Conservation (phyloP, 2,113 vertebrate species). For the Ochotona curzoniae region DNA sequence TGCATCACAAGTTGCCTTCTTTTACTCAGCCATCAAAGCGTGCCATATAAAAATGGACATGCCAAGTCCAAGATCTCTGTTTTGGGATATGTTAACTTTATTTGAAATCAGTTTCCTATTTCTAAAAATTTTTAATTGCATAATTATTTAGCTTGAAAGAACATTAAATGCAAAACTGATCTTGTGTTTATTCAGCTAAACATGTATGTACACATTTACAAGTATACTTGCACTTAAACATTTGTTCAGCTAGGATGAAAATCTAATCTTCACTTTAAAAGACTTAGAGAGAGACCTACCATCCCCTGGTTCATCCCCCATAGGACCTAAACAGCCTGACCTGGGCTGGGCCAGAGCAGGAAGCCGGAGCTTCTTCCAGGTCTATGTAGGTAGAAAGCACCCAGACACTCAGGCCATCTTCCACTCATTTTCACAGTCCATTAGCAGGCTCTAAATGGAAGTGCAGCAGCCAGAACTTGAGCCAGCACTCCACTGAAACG, state of each 20-base stretch:
- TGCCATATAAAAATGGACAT: not conserved
- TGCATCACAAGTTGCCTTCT: not conserved
- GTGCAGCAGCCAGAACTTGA: too few species aligned
- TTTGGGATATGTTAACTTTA: not conserved
- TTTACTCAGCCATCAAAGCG: not conserved
- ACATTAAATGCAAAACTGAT: conserved; percentile 21
- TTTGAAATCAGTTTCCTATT: not conserved
- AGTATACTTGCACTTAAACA: not conserved
- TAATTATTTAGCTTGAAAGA: not conserved
- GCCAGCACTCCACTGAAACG: too few species aligned
- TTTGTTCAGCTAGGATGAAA: not conserved
- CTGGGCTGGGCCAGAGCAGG: too few species aligned
- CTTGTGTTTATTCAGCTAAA: not conserved
- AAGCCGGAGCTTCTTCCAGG: too few species aligned
- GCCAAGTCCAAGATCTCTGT: not conserved
- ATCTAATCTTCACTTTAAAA: too few species aligned
- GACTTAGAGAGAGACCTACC: too few species aligned
- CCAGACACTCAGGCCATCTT: too few species aligned
- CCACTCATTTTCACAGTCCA: too few species aligned
- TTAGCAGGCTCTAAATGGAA: too few species aligned
- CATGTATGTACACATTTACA: not conserved
- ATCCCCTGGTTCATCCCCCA: too few species aligned
- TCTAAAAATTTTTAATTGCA: not conserved
- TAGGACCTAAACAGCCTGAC: too few species aligned
- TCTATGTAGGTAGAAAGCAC: too few species aligned